Conservation (phyloP, 2,888 invertebrate species). For the Conops quadrifasciatus region DNA sequence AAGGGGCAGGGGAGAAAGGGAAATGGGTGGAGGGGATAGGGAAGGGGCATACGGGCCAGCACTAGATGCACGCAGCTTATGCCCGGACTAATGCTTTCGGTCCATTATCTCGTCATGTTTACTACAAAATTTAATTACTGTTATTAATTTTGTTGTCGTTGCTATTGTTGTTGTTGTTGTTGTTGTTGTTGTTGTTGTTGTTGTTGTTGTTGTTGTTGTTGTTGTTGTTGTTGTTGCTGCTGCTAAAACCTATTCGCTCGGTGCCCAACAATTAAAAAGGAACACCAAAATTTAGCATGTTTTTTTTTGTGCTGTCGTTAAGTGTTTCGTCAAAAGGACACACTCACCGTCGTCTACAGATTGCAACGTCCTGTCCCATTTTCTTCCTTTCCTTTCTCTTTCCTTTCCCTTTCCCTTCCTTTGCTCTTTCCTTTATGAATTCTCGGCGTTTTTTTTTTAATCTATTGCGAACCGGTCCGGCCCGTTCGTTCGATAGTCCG, state of each 20-base stretch:
- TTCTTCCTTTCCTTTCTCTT: slow-evolving; percentile 24
- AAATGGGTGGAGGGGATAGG: background rate
- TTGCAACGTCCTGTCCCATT: slow-evolving; percentile 42
- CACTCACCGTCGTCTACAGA: slow-evolving; percentile 31
- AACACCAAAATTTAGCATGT: slow-evolving; percentile 48
- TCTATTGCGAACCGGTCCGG: slow-evolving; percentile 3
- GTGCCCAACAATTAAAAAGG: slow-evolving; percentile 13
- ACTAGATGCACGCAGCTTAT: slow-evolving; percentile 29
- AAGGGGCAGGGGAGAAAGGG: too few species aligned
- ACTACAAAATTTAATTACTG: slow-evolving; percentile 64
- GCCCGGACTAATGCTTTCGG: slow-evolving; percentile 58
- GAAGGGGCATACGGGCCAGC: background rate
- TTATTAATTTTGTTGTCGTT: slow-evolving; percentile 61
- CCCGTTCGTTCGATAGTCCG: slow-evolving; percentile 40
- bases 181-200: slow-evolving; percentile 27
- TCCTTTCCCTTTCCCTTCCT: background rate
- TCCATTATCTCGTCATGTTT: slow-evolving; percentile 65
- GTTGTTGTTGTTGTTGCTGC: slow-evolving; percentile 45
- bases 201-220: slow-evolving; percentile 1
- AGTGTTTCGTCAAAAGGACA: slow-evolving; percentile 51
- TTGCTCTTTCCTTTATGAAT: slow-evolving; percentile 39
- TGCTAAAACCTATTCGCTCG: background rate
- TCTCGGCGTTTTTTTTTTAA: background rate
- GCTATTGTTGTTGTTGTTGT: slow-evolving; percentile 39
- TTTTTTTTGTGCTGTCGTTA: slow-evolving; percentile 45